Base-by-base conservation (phyloP, 2,113 vertebrate species). In the Terrapene triunguis region DNA sequence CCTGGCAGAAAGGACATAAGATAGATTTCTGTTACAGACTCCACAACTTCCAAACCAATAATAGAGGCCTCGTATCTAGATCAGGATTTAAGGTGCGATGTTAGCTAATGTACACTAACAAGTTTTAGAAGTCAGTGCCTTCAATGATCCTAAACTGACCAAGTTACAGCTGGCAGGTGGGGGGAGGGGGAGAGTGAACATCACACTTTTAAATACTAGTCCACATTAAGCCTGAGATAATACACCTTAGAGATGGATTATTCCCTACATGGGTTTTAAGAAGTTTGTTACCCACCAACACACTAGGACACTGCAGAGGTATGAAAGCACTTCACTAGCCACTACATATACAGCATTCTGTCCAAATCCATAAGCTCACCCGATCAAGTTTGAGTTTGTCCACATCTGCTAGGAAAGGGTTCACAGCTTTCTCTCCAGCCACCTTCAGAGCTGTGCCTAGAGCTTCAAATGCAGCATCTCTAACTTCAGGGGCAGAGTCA, bases 331-430 rank as follows among this genome's bases (percentile, higher is more conserved):
- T 87, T 38, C 80, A 87, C 27, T 85, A 88, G n/a, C n/a, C n/a
- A 86, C 85, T 84, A 93, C 10, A 92, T 80, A 38, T 12, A 47
- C 24, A 44, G 24, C 42, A 47, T 44, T 5, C 74, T 78, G 44
- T 47, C 21, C 82, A 8, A 89, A 83, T 55, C 17, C 19, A 25
- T 84, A 87, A 91, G 90, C 98, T 96, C 91, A 99, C 99, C 98
- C 99, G 99, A 87, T 99, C 99, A 87, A 99, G 98, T 96, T 99
- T 99, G 80, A 99, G 98, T 97, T 99, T 99, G 95, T 99, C 99
- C 93, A 99, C 97, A 96, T 99, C 99, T 80, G 98, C 78, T 85
- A 99, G 97, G 96, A 99, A 99, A 29, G 99, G 99, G 96, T 99
- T 99, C 80, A 99, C 99, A 25, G 99, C 99, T 97, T 99, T 99